Evolutionary conservation across 1,140 invertebrate genomes (phyloP), one percentile per base, ranked within the genome.

Genomic region (Bombus confusus): DNA sequence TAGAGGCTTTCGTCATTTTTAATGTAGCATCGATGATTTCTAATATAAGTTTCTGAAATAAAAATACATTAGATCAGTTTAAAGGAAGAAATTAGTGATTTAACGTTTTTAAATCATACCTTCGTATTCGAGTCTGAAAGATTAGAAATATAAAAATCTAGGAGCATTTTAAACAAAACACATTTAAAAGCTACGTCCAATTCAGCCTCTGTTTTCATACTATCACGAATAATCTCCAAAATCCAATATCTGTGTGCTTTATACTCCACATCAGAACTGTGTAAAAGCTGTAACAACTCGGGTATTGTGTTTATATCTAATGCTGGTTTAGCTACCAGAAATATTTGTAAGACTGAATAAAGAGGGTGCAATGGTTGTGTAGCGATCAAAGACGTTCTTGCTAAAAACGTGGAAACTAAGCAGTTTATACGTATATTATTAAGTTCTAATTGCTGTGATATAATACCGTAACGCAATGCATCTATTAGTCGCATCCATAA

Each of bases 201-300:
- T 90, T 97, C 97, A 1, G 89, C 89, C 69, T 95, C 93, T 62
- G 95, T 95, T 84, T 96, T 96, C 52, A 97, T 94, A 47, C 97
- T 97, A 91, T 98, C 96, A 52, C 94, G 93, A 68, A 98, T 95
- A 15, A 97, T 93, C 89, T 96, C 94, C 6, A 98, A 93, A 39
- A 98, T 96, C 96, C 97, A 98, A 52, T 94, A 92, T 87, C 97
- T 95, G 82, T 97, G 96, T 3, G 95, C 94, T 28, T 92, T 93
- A 71, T 95, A 95, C 82, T 97, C 96, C 2, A 97, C 93, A 73
- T 97, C 96, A 10, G 96, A 96, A 85, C 96, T 97, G 86, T 97
- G 96, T 85, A 98, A 96, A 25, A 98, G 95, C 79, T 96, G 96
- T 52, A 97, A 96, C 84, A 98, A 96, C 93, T 98, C 98, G 10